Base-by-base conservation (phyloP, 2,113 vertebrate genomes). In the Arizona elegans region DNA sequence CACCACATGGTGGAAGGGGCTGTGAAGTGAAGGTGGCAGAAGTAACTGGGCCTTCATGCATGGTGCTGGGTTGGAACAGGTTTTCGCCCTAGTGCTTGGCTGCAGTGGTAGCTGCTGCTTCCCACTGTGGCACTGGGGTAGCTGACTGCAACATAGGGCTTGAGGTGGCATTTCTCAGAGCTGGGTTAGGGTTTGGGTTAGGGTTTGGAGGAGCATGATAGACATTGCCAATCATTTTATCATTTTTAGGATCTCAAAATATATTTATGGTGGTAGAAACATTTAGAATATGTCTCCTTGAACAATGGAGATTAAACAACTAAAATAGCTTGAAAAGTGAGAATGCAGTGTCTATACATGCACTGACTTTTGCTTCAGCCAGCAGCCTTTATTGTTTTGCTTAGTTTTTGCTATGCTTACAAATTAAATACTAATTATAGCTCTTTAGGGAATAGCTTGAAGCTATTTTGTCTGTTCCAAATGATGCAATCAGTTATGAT, bases 371-470 rank as follows among this genome's bases (percentile, higher is more conserved):
- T 55, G 89, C 95, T 95, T 95, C 75, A 94, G 92, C 92, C 92
- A 93, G 47, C 55, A 93, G 75, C 88, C 86, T 8, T 90, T 92
- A 90, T 15, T 91, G 21, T 86, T n/a, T 81, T 81, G 7, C 19
- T 81, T 81, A 52, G n/a, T 59, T 94, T 91, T 58, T 65, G 13
- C 91, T 95, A 92, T 95, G 75, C 24, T 96, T 96, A 93, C 93
- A 94, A 52, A n/a, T 95, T 92, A 93, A 94, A 93, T 87, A 92
- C 91, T 96, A 96, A 96, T 96, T 96, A 96, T 90, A 96, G 91
- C 92, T 94, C 95, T 93, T 91, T 92, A 65, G 94, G 93, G 92
- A 96, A 94, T 95, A 94, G 94, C 52, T 94, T 96, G 94, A 93
- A 94, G 93, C 58, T 96, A 58, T 96, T 97, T 92, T 91, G 94